A percentile compares a stretch with the other conserved stretches of the same genome.
These are phyloP conservation scores for Anolis sagrei DNA, from an alignment of 2,113 vertebrate genomes.

Conservation along the genomic window DNA sequence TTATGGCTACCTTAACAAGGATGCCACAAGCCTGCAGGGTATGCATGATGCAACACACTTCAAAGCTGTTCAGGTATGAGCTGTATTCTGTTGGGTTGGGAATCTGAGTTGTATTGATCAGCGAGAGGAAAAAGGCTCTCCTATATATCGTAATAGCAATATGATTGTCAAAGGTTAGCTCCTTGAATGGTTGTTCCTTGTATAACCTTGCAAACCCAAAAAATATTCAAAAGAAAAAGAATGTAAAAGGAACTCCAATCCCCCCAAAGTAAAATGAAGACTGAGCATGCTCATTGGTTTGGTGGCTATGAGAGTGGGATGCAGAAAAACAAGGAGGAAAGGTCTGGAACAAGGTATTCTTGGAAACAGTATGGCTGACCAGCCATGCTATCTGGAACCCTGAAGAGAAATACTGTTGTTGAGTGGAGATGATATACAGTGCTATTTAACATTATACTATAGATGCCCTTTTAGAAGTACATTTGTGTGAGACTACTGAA, in stretches of 20 bases:
- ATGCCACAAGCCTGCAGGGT: slow-evolving; percentile 48
- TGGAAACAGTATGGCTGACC: background rate
- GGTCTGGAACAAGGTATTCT: background rate
- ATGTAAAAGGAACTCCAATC: no score
- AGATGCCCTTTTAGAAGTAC: background rate
- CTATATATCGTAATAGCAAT: background rate
- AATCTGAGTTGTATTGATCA: no score
- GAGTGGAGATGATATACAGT: background rate
- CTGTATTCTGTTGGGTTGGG: background rate
- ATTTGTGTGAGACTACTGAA: background rate
- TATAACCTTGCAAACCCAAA: background rate
- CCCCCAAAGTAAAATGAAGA: no score
- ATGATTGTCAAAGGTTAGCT: background rate
- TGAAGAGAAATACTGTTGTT: background rate
- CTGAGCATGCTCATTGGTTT: background rate
- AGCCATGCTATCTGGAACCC: background rate
- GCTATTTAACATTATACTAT: background rate
- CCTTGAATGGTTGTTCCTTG: no score
- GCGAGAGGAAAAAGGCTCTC: background rate
- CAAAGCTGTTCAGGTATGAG: slow-evolving; percentile 67
- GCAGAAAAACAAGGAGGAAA: background rate
- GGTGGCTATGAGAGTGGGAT: no score
- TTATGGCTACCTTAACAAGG: slow-evolving; percentile 72
- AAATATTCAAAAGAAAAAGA: no score
- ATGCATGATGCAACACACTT: slow-evolving; percentile 75